Percentiles rank a stretch among this genome's conserved stretches.
phyloP scores from a whole-genome alignment of 2,113 vertebrate genomes.

The Ctenodactylus gundi region DNA sequence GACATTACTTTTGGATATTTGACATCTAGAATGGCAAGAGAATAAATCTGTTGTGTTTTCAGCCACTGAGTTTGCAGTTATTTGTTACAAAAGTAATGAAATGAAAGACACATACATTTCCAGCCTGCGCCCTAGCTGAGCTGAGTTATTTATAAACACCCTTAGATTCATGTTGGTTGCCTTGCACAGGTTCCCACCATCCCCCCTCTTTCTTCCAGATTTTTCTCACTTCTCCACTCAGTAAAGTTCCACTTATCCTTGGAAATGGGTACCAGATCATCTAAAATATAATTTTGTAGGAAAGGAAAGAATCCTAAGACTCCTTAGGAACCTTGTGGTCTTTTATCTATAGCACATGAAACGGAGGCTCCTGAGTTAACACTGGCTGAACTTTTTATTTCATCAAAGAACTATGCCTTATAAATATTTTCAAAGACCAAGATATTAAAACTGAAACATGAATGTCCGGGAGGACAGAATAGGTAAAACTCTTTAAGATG shows the following conservation, averaged over 20 bases:
- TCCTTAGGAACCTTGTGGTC: neutral
- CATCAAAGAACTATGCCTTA: neutral
- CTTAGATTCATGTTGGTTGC: too few species aligned
- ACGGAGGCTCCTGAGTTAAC: neutral
- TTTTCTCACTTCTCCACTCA: neutral
- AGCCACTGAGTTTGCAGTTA: neutral
- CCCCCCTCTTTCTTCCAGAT: neutral
- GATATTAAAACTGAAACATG: too few species aligned
- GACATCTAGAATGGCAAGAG: neutral
- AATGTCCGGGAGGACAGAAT: too few species aligned
- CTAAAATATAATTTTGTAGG: neutral
- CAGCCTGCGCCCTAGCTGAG: neutral
- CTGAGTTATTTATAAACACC: neutral
- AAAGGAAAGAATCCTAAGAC: neutral
- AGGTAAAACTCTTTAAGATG: too few species aligned
- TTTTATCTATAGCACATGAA: neutral
- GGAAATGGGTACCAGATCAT: neutral
- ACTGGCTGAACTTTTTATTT: neutral
- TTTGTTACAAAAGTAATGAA: neutral
- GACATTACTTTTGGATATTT: neutral
- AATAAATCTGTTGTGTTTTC: neutral
- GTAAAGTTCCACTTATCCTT: neutral
- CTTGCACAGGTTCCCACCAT: neutral
- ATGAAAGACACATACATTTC: neutral
- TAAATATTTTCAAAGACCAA: too few species aligned